phyloP scores from a whole-genome alignment of 2,797 vertebrate species.

The Rhinoraja longicauda region DNA sequence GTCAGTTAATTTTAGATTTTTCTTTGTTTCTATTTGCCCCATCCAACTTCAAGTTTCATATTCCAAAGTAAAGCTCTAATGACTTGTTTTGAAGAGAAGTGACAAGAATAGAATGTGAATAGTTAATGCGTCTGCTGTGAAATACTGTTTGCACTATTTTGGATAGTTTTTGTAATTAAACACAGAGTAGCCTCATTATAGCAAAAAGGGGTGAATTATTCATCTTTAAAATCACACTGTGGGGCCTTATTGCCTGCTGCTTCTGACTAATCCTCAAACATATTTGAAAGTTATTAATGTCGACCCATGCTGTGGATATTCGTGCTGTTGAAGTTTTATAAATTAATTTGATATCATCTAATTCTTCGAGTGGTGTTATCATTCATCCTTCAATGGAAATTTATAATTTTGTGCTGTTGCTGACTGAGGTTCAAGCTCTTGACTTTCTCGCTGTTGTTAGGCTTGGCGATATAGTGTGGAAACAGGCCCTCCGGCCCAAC shows the following conservation, averaged over 20 bases:
- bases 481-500: too few relatives aligned
- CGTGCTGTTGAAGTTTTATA: slow-evolving; percentile 17
- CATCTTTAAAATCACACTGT: slow-evolving; percentile 21
- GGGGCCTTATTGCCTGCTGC: slow-evolving; percentile 8
- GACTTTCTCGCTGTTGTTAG: background rate
- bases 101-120: too few relatives aligned
- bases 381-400: slow-evolving; percentile 17
- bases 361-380: slow-evolving; percentile 6
- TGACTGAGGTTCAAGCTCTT: background rate
- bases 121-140: background rate
- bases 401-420: background rate
- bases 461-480: too few relatives aligned
- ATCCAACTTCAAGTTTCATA: background rate
- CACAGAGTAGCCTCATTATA: slow-evolving; percentile 14
- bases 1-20: background rate
- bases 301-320: slow-evolving; percentile 24
- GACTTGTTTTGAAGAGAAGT: background rate
- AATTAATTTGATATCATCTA: slow-evolving; percentile 25
- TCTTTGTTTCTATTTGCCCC: background rate
- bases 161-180: slow-evolving; percentile 21
- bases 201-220: slow-evolving; percentile 32
- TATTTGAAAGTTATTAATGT: slow-evolving; percentile 38
- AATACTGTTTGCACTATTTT: background rate
- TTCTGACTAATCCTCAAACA: slow-evolving; percentile 22
- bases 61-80: background rate